These are phyloP conservation scores for Aviceda subcristata DNA, from an alignment of 2,113 vertebrate species.

Conservation along the genomic window DNA sequence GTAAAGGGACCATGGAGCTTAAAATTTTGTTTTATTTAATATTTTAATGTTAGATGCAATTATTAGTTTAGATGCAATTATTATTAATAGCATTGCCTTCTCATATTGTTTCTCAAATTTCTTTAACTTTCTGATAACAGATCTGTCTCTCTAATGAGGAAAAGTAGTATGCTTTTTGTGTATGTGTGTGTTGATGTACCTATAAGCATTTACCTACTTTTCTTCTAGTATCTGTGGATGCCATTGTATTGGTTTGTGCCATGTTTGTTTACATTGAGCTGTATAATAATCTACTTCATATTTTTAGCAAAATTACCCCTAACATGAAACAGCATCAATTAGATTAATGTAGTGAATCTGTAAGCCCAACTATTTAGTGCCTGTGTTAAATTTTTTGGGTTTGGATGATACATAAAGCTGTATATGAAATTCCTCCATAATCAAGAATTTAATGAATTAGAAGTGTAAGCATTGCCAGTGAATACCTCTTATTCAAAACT, in stretches of 20 bases:
- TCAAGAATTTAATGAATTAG: not conserved
- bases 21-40: not conserved
- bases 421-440: not conserved
- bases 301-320: not conserved
- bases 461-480: not conserved
- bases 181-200: not conserved
- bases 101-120: not conserved
- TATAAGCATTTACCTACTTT: not conserved
- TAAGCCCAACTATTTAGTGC: not conserved
- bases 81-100: not conserved
- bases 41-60: not conserved
- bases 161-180: not conserved
- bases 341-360: not conserved
- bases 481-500: not conserved
- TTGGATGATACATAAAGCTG: not conserved
- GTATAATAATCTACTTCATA: not conserved
- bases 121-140: not conserved
- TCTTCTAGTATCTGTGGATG: not conserved
- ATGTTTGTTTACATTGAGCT: not conserved
- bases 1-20: not conserved
- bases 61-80: not conserved
- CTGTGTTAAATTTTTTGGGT: not conserved
- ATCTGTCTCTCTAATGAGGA: not conserved
- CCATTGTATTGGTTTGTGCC: not conserved
- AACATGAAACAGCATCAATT: not conserved